phyloP scores from a whole-genome alignment of 2,113 vertebrate genomes.

The Cairina moschata region DNA sequence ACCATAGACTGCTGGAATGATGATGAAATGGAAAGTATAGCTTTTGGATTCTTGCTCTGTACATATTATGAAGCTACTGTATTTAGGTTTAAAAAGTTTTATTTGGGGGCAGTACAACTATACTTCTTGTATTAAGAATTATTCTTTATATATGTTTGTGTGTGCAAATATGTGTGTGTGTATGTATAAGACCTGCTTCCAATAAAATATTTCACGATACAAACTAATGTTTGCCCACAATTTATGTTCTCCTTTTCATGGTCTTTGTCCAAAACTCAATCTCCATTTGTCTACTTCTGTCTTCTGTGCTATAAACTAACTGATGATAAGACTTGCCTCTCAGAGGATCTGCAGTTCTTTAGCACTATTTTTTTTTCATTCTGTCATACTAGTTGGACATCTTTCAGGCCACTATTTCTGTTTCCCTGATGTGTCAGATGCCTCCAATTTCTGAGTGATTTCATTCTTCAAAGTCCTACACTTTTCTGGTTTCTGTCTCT shows the following conservation, averaged over 20 bases:
- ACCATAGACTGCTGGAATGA: not conserved
- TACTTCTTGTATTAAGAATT: not conserved
- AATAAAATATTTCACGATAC: not conserved
- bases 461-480: not conserved
- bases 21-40: not conserved
- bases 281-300: not conserved
- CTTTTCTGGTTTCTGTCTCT: not conserved
- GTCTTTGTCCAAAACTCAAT: not conserved
- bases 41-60: not conserved
- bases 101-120: not conserved
- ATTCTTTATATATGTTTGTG: not conserved
- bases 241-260: not conserved
- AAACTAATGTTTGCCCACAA: not conserved
- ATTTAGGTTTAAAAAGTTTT: not conserved
- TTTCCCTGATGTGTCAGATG: not conserved
- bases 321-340: not conserved
- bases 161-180: too few relatives aligned
- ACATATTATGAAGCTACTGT: not conserved
- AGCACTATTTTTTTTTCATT: not conserved
- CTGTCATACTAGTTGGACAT: not conserved
- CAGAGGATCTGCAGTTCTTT: not conserved
- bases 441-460: not conserved
- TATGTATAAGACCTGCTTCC: not conserved
- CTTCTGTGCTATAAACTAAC: not conserved
- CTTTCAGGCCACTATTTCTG: not conserved